Conservation (phyloP, 2,113 vertebrate species). For the Dasyprocta punctata region DNA sequence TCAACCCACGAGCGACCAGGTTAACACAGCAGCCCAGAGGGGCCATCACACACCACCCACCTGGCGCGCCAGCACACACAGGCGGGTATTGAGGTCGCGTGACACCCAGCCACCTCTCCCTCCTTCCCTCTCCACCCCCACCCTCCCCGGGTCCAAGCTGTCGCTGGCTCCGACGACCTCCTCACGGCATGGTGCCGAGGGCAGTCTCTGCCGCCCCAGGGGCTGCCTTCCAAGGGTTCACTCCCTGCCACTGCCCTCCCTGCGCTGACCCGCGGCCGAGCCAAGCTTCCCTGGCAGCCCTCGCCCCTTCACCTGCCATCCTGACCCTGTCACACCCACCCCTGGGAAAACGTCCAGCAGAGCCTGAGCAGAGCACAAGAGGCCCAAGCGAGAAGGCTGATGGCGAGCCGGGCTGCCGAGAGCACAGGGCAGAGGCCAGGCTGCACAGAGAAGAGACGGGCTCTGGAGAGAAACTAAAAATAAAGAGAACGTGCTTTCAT, state of each 20-base stretch:
- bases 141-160: conserved; percentile 44
- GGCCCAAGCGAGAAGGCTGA: conserved; percentile 9
- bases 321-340: conserved; percentile 60
- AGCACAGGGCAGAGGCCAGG: conserved; percentile 68
- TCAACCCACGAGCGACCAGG: neutral
- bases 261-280: neutral
- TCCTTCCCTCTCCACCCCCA: neutral
- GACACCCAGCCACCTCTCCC: neutral
- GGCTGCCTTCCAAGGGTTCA: conserved; percentile 38
- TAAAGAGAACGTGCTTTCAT: conserved; percentile 67
- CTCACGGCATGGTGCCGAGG: conserved; percentile 29
- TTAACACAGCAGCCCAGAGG: neutral
- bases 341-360: conserved; percentile 72
- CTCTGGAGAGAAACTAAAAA: conserved; percentile 73
- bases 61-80: neutral
- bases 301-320: conserved; percentile 64
- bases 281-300: conserved; percentile 56
- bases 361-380: conserved; percentile 42
- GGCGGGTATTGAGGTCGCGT: neutral
- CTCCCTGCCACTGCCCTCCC: conserved; percentile 43
- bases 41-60: neutral
- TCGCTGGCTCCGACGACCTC: neutral
- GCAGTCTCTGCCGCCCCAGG: conserved; percentile 36
- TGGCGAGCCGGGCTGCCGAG: conserved; percentile 51
- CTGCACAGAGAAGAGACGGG: conserved; percentile 62